phyloP scores from a whole-genome alignment of 1,140 invertebrate genomes.

The Scylla paramamosain region DNA sequence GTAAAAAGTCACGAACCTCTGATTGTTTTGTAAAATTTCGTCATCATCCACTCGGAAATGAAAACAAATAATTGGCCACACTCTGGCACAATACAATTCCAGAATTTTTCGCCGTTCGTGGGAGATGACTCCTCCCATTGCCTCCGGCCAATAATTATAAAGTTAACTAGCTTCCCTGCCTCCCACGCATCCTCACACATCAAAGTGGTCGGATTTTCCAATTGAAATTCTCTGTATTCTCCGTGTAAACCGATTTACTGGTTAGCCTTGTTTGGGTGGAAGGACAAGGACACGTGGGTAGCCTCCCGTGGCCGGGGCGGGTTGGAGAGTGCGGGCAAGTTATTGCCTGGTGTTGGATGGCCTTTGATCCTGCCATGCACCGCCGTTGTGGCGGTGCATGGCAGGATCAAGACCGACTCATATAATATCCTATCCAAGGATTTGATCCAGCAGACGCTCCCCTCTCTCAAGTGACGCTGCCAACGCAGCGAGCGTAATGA shows the following conservation, averaged over 20 bases:
- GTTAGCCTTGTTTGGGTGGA: neutral
- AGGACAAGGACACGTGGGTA: too few species aligned
- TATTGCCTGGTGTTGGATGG: too few species aligned
- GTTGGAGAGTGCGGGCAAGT: too few species aligned
- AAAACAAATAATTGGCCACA: neutral
- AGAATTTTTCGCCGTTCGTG: neutral
- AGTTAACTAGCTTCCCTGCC: neutral
- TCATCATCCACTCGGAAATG: constrained; percentile 30
- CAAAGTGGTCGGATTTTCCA: neutral
- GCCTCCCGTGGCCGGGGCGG: too few species aligned
- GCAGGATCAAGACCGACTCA: too few species aligned
- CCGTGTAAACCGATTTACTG: neutral
- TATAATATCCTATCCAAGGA: too few species aligned
- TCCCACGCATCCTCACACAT: neutral
- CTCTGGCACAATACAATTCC: neutral
- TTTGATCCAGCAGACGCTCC: too few species aligned
- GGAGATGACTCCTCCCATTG: neutral
- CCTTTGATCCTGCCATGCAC: too few species aligned
- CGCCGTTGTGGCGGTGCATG: too few species aligned
- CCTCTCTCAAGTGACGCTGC: too few species aligned
- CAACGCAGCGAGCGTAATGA: too few species aligned
- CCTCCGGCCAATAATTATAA: neutral
- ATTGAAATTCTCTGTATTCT: constrained; percentile 9
- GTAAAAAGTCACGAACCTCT: neutral
- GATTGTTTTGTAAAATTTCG: neutral